Conservation (phyloP, 2,888 invertebrate species). For the Drosophila ustulata region DNA sequence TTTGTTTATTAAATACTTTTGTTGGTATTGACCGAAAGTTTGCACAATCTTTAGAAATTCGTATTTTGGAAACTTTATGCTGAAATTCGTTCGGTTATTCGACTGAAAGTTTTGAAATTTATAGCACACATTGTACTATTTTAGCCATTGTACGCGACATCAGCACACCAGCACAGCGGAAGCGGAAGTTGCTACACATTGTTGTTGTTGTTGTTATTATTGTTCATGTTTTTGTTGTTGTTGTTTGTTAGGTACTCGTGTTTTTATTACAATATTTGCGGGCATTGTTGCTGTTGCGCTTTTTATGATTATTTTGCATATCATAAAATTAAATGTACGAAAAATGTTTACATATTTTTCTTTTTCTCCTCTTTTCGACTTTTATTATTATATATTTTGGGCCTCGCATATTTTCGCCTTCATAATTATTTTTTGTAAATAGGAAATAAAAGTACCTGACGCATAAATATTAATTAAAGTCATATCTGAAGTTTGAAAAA, state of each 20-base stretch:
- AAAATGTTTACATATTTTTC: conserved; percentile 53
- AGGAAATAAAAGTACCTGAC: background rate
- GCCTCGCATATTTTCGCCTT: conserved; percentile 6
- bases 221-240: conserved; percentile 36
- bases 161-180: conserved; percentile 48
- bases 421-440: conserved; percentile 37
- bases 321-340: conserved; percentile 70
- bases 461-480: background rate
- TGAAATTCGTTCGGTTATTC: background rate
- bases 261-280: conserved; percentile 66
- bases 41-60: background rate
- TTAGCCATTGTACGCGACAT: conserved; percentile 40
- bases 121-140: conserved; percentile 34
- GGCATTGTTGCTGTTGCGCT: conserved; percentile 55
- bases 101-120: conserved; percentile 23
- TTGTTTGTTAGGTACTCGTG: conserved; percentile 67
- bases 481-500: background rate
- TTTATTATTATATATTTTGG: conserved; percentile 13
- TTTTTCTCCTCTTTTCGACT: conserved; percentile 5
- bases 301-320: conserved; percentile 73
- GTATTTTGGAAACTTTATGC: background rate
- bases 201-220: conserved; percentile 42
- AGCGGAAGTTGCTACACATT: conserved; percentile 71
- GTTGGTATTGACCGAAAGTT: background rate
- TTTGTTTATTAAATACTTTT: background rate